Percentiles rank a stretch among this genome's conserved stretches.
These are phyloP conservation scores for Liodrosophila aerea DNA, from an alignment of 2,888 invertebrate genomes.

Conservation along the genomic window DNA sequence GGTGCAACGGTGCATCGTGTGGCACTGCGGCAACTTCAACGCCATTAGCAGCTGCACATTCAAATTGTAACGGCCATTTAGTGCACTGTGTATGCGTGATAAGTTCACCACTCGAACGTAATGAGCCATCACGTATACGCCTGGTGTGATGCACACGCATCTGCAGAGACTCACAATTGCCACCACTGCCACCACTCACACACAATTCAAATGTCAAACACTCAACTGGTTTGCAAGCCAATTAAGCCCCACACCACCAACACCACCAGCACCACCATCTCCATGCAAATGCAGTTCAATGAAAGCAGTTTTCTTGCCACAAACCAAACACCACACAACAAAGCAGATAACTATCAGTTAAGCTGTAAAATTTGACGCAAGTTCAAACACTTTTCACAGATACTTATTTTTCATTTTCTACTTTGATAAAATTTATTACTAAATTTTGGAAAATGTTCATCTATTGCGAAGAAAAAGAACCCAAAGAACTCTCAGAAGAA, in stretches of 20 bases:
- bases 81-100: slow-evolving; percentile 69
- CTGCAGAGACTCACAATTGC: background rate
- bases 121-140: slow-evolving; percentile 46
- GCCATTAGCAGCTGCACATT: slow-evolving; percentile 45
- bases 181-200: too few relatives aligned
- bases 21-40: slow-evolving; percentile 33
- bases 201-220: slow-evolving; percentile 52
- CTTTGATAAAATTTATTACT: too few relatives aligned
- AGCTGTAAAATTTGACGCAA: too few relatives aligned
- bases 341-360: too few relatives aligned
- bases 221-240: slow-evolving; percentile 34
- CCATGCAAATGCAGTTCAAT: slow-evolving; percentile 61
- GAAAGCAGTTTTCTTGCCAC: slow-evolving; percentile 48
- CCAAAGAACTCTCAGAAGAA: too few relatives aligned
- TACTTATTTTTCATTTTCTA: too few relatives aligned
- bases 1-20: slow-evolving; percentile 13
- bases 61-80: slow-evolving; percentile 64
- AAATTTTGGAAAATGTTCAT: too few relatives aligned
- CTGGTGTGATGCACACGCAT: slow-evolving; percentile 23
- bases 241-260: slow-evolving; percentile 38
- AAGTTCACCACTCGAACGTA: slow-evolving; percentile 27
- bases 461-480: too few relatives aligned
- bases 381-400: too few relatives aligned
- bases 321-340: too few relatives aligned
- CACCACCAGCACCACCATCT: too few relatives aligned